Base-by-base conservation (phyloP, 2,797 vertebrate genomes). In the Xyrichtys novacula region DNA sequence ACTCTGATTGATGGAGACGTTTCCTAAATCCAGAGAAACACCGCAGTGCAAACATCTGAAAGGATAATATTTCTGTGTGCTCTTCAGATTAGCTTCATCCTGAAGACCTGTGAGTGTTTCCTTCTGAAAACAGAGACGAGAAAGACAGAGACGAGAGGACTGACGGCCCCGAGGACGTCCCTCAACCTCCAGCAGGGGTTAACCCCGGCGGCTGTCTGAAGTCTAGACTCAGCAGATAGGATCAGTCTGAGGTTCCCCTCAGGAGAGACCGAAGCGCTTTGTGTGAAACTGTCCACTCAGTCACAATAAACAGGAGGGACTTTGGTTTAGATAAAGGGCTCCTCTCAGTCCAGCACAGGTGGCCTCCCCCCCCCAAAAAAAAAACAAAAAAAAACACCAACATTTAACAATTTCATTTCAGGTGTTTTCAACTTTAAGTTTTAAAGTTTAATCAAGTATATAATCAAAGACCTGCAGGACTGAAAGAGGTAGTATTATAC, bases 211-310 rank as follows among this genome's bases (percentile, higher is more conserved):
- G 11, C 50, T 32, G 17, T 62, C 36, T 71, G 56, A 40, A 23
- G 68, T 72, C 74, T 77, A 44, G 68, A 57, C 46, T 9, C 0
- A 39, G 49, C 54, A 60, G 76, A 65, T 69, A 65, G 34, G 29
- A 73, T 65, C 76, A 69, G 59, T 44, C 26, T 17, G 19, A 23
- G 52, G 46, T 58, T 70, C 38, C 20, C 25, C 19, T 72, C 26
- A 48, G 54, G 34, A 60, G 60, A 54, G 0, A 28, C 23, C 43
- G 14, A 39, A 40, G 11, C n/a, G 25, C 36, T 25, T 2, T 25
- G 52, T 63, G 58, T 63, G 44, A 55, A 26, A 34, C 32, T 32
- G 26, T 60, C 48, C 19, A 10, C 12, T 68, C 38, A 26, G 16
- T 5, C 38, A 14, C n/a, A 8, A 23, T 32, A 26, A 58, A 42